Base-by-base conservation (phyloP, 2,113 vertebrate species). In the Haemorhous mexicanus region DNA sequence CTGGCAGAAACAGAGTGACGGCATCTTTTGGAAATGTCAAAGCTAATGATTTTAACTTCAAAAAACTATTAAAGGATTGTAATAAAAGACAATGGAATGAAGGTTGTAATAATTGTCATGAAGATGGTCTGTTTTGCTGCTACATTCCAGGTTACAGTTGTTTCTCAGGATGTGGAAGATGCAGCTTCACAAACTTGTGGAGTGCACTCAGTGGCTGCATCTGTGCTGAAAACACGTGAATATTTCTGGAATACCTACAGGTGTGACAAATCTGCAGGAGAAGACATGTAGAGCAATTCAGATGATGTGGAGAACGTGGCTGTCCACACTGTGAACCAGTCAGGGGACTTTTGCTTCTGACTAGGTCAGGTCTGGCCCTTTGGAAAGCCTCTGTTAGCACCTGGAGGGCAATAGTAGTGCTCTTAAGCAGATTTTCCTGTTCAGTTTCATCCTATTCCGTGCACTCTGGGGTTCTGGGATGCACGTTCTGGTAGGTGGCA, bases 401-500 rank as follows among this genome's bases (percentile, higher is more conserved):
- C 7, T 37, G 61, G 52, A 79, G 37, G 4, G 35, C 24, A 56
- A 8, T 2, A n/a, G 19, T 0, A 23, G 27, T 16, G 52, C 23
- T 56, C 26, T 18, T 13, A 16, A 11, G 22, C 39, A 69, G 63
- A 19, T 30, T 18, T 32, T 63, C 32, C 20, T 10, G 20, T 18
- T 46, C 9, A 0, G 28, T 66, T 44, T 62, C 21, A 16, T 61
- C 67, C 56, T 32, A 4, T 49, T 69, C n/a, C 3, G 1, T 43
- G 70, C 9, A 5, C 27, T 58, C 19, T 1, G 2, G 16, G 8
- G 2, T 52, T 49, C 55, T 32, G 39, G 20, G n/a, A 23, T 41
- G 59, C 2, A 6, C 0, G 0, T 15, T 56, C 3, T 41, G 39
- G 50, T 18, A 20, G 0, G 5, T 7, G 37, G 52, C 23, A 37